Evolutionary conservation across 2,888 invertebrate genomes (phyloP).

Genomic region (Cephus spinipes): DNA sequence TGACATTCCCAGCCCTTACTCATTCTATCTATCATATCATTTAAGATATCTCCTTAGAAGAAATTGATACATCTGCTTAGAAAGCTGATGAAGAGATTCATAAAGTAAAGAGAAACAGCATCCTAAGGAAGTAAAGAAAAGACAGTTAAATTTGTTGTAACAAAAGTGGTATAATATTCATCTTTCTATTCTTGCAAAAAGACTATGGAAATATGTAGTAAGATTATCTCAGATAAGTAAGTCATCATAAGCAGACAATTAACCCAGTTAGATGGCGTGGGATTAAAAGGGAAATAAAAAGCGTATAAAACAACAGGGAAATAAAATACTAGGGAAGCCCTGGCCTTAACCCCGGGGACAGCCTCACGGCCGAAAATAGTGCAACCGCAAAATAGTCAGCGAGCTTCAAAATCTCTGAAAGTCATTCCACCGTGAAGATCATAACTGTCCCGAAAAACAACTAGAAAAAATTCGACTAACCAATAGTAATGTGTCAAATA

Average conservation of each 20-base stretch:
- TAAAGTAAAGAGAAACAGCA: slow-evolving; percentile 2
- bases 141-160: neutral
- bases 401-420: neutral
- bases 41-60: too few relatives aligned
- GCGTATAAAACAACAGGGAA: neutral
- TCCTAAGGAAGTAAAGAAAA: neutral
- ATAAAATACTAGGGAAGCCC: neutral
- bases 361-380: neutral
- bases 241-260: neutral
- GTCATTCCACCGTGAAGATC: neutral
- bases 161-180: neutral
- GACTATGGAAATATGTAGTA: neutral
- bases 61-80: too few relatives aligned
- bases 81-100: neutral
- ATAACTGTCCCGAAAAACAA: neutral
- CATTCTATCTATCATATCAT: too few relatives aligned
- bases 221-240: neutral
- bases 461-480: neutral
- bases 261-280: neutral
- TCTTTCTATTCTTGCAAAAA: neutral
- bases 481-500: neutral
- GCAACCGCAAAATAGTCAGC: neutral
- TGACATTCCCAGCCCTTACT: neutral
- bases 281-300: neutral
- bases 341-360: neutral